phyloP scores from a whole-genome alignment of 2,797 vertebrate genomes.

The Halcyon badia region DNA sequence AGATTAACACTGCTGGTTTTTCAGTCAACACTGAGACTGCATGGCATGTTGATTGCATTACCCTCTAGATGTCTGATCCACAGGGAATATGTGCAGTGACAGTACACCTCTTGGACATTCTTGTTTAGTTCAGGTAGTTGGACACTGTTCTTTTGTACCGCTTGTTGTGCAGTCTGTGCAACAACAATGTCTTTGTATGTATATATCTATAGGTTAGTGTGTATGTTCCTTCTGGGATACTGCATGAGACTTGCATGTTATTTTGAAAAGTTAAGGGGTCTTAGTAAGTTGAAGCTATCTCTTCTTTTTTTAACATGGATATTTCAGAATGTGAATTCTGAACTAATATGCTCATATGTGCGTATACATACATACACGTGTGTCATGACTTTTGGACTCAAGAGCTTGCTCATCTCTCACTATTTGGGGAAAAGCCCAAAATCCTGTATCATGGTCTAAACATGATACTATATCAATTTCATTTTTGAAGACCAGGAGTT shows the following conservation, averaged over 20 bases:
- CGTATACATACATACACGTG: neutral
- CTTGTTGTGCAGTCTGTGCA: neutral
- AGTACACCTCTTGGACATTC: neutral
- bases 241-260: conserved; percentile 36
- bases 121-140: neutral
- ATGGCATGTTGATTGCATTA: neutral
- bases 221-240: conserved; percentile 22
- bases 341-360: neutral
- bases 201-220: neutral
- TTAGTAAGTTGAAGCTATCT: neutral
- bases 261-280: neutral
- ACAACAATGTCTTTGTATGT: neutral
- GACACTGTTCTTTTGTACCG: neutral
- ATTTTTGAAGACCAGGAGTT: neutral
- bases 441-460: neutral
- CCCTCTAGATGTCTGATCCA: neutral
- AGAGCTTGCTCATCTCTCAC: conserved; percentile 39
- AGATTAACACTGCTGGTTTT: neutral
- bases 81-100: neutral
- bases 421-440: conserved; percentile 31
- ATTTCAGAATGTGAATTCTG: conserved; percentile 12
- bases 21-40: neutral
- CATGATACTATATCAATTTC: neutral
- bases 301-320: neutral
- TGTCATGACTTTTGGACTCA: neutral